Evolutionary conservation across 2,113 vertebrate species (phyloP).

Genomic region (Nematolebias whitei): DNA sequence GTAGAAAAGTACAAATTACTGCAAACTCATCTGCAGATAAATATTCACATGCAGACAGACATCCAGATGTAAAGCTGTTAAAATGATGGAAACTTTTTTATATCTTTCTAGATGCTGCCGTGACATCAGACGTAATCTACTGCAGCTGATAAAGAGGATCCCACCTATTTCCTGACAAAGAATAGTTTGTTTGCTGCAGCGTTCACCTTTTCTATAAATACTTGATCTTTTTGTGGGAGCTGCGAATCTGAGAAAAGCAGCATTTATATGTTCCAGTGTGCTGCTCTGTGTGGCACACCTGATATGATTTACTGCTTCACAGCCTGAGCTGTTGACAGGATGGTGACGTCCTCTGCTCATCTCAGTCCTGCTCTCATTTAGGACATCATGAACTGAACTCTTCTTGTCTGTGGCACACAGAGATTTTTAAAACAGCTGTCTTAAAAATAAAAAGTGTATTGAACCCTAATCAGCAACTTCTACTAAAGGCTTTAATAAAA

Average conservation of each 20-base stretch:
- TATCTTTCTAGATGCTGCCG: slow-evolving; percentile 1
- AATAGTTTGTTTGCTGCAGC: neutral
- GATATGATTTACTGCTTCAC: neutral
- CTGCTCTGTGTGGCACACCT: neutral
- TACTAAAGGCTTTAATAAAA: slow-evolving; percentile 5
- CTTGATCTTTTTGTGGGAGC: neutral
- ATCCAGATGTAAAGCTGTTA: neutral
- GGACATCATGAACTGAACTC: neutral
- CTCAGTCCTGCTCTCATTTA: neutral
- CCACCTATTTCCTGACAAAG: neutral
- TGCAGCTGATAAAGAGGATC: neutral
- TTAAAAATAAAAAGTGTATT: too few species aligned
- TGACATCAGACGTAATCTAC: neutral
- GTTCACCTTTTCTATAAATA: neutral
- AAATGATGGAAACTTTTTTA: neutral
- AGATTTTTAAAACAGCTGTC: too few species aligned
- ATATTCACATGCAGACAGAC: too few species aligned
- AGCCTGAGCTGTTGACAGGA: neutral
- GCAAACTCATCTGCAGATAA: too few species aligned
- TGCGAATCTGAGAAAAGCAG: neutral
- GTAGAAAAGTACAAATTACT: too few species aligned
- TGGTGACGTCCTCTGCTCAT: neutral
- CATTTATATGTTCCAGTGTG: neutral
- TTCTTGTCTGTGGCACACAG: too few species aligned
- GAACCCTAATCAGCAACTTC: neutral